phyloP scores from a whole-genome alignment of 2,888 invertebrate species.

The Thalpophila matura region DNA sequence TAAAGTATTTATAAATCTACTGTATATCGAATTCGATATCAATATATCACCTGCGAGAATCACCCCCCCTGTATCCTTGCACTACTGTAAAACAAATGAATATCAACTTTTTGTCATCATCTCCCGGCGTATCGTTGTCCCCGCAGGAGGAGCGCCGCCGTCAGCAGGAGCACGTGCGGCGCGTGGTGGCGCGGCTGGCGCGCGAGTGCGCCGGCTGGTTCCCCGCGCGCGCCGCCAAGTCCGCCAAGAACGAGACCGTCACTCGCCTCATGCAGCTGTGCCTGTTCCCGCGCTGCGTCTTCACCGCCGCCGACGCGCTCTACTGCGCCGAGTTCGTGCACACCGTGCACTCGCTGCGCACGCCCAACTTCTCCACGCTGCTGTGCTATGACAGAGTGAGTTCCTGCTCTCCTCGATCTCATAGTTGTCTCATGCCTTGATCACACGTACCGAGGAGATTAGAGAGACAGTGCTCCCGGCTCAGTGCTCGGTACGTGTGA shows the following conservation, averaged over 20 bases:
- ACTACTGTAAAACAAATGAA: no score
- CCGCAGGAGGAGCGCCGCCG: conserved; percentile 96
- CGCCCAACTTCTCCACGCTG: conserved; percentile 99
- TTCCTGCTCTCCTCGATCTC: not conserved
- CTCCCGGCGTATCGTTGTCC: not conserved
- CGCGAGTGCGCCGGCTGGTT: conserved; percentile 97
- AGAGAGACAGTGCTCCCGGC: no score
- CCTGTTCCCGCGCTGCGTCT: conserved; percentile 98
- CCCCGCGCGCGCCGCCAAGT: conserved; percentile 95
- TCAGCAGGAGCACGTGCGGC: conserved; percentile 98
- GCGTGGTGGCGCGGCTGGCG: conserved; percentile 93
- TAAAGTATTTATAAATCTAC: no score
- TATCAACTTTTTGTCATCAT: no score
- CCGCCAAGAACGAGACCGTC: conserved; percentile 98
- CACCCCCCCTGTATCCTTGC: no score
- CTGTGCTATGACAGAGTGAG: conserved; percentile 98
- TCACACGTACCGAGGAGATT: no score
- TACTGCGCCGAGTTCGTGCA: conserved; percentile 99
- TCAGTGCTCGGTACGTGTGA: no score
- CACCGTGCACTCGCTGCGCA: conserved; percentile 98
- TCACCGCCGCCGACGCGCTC: conserved; percentile 98
- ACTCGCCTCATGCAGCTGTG: conserved; percentile 99
- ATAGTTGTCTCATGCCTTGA: not conserved
- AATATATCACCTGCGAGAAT: no score
- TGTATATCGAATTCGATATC: no score